A percentile compares a stretch with the other conserved stretches of the same genome.
phyloP scores from a whole-genome alignment of 2,113 vertebrate species.

The Tor tambroides region DNA sequence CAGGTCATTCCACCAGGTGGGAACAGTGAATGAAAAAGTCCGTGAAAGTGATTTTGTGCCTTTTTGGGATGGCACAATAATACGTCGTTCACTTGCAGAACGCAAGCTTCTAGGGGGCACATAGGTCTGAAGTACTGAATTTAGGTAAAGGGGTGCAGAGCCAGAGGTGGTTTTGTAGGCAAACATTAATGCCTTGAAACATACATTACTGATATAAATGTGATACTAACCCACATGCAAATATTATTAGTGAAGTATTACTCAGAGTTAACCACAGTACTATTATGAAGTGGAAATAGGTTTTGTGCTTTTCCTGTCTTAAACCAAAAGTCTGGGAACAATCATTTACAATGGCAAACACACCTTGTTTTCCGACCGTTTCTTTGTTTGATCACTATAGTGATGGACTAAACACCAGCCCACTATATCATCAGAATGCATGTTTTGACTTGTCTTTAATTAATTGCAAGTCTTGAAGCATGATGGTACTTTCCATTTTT shows the following conservation, averaged over 20 bases:
- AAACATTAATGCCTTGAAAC: too few species aligned
- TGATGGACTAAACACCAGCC: neutral
- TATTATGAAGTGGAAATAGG: neutral
- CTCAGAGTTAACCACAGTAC: neutral
- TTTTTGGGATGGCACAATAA: too few species aligned
- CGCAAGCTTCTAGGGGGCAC: too few species aligned
- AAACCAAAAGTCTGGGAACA: slow-evolving; percentile 17
- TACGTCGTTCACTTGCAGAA: too few species aligned
- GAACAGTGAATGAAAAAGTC: too few species aligned
- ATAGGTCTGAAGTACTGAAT: too few species aligned
- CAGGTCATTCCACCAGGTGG: too few species aligned
- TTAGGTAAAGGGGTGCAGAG: too few species aligned
- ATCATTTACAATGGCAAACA: slow-evolving; percentile 21
- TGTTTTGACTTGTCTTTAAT: slow-evolving; percentile 15
- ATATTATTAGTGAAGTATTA: neutral
- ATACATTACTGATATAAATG: neutral
- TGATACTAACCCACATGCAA: neutral
- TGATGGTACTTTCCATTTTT: neutral
- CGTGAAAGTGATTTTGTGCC: too few species aligned
- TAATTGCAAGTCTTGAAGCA: slow-evolving; percentile 10
- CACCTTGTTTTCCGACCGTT: slow-evolving; percentile 5
- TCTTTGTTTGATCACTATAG: slow-evolving; percentile 28
- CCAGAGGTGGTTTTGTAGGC: too few species aligned
- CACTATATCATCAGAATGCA: slow-evolving; percentile 13
- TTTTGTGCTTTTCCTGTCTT: neutral